A percentile compares a stretch with the other conserved stretches of the same genome.
phyloP scores from a whole-genome alignment of 2,888 invertebrate species.

The Drosophila phalerata region DNA sequence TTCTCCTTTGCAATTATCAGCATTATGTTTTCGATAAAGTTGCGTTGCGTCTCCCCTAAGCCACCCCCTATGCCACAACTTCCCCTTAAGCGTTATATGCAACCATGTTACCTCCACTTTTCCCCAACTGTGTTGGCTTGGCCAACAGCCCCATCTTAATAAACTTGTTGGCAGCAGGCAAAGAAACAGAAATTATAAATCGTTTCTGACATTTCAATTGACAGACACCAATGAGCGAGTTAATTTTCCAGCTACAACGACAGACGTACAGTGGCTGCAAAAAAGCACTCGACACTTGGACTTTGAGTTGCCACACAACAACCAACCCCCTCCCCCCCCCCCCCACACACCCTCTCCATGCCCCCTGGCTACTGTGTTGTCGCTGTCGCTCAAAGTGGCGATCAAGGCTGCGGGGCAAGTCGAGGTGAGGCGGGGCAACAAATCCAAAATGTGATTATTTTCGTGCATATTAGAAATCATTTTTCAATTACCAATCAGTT shows the following conservation, averaged over 20 bases:
- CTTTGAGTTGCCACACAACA: not conserved
- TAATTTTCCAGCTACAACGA: slow-evolving; percentile 69
- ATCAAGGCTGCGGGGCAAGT: slow-evolving; percentile 51
- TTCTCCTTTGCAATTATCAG: slow-evolving; percentile 75
- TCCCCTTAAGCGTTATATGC: not conserved
- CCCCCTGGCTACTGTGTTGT: slow-evolving; percentile 67
- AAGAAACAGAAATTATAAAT: slow-evolving; percentile 79
- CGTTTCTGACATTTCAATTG: slow-evolving; percentile 83
- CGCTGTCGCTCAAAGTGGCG: slow-evolving; percentile 76
- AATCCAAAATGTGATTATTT: slow-evolving; percentile 82
- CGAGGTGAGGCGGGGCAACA: slow-evolving; percentile 38
- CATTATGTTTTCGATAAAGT: slow-evolving; percentile 77
- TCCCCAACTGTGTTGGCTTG: not conserved
- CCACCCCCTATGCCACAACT: not conserved
- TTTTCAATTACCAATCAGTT: slow-evolving; percentile 76
- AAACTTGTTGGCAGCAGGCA: slow-evolving; percentile 73
- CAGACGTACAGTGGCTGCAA: slow-evolving; percentile 51
- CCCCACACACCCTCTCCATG: not conserved
- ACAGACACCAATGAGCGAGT: slow-evolving; percentile 83
- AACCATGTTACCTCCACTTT: not conserved
- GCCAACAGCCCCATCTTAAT: slow-evolving; percentile 57
- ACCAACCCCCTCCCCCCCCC: not conserved
- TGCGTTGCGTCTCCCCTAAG: slow-evolving; percentile 30
- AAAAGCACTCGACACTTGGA: slow-evolving; percentile 54
- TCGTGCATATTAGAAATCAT: slow-evolving; percentile 81